A percentile compares a stretch with the other conserved stretches of the same genome.
Evolutionary conservation across 2,797 vertebrate genomes (phyloP).

Genomic region (Notamacropus eugenii): DNA sequence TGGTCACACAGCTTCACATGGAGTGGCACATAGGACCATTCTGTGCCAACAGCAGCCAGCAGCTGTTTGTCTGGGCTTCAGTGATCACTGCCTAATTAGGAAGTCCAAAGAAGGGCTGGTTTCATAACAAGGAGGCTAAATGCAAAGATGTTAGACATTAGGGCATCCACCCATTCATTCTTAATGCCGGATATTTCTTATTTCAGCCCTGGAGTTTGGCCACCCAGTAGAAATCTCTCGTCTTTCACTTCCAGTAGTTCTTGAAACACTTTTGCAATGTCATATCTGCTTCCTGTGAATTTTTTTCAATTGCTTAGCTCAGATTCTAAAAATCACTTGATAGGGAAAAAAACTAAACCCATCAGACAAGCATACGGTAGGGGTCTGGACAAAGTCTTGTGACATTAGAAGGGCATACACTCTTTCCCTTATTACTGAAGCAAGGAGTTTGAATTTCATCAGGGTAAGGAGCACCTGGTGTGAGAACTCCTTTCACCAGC

Average conservation of each 20-base stretch:
- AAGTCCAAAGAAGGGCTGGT: background rate
- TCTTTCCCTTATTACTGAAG: background rate
- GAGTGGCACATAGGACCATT: background rate
- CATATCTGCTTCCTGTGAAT: conserved; percentile 24
- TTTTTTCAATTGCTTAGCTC: conserved; percentile 17
- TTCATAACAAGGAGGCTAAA: conserved; percentile 39
- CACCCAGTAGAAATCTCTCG: background rate
- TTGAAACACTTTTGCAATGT: conserved; percentile 24
- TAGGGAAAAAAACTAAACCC: background rate
- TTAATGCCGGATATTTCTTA: background rate
- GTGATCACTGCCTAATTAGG: background rate
- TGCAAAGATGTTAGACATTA: background rate
- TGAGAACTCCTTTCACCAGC: background rate
- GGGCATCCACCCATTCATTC: background rate
- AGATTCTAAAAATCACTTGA: background rate
- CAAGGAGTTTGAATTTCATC: background rate
- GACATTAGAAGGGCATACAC: background rate
- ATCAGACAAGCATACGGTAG: background rate
- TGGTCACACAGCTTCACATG: background rate
- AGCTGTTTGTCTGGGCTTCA: background rate
- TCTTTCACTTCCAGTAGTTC: conserved; percentile 7
- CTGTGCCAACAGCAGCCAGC: background rate
- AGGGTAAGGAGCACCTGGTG: background rate
- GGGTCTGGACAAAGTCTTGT: background rate
- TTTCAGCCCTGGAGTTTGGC: conserved; percentile 33